Base-by-base conservation (phyloP, 2,888 invertebrate species). In the Amiota mariae region DNA sequence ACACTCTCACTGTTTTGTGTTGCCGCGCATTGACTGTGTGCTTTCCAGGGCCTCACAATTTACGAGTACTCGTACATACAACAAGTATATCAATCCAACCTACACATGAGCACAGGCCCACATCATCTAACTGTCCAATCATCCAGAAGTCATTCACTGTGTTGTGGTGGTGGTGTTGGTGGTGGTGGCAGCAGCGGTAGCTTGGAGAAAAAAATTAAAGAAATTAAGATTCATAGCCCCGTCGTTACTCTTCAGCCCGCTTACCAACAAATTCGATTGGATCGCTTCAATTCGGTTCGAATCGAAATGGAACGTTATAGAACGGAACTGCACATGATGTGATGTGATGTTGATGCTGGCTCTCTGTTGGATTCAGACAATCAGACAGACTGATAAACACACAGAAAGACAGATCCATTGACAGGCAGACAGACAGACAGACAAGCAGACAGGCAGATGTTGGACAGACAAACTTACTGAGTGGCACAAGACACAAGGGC, bases 401-500 rank as follows among this genome's bases (percentile, higher is more conserved):
- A 57, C 57, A 15, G n/a, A 18, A 10, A 9, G 59, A 8, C 20
- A 15, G 15, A 59, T 24, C 24, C 8, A 8, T 2, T 24, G 20
- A 20, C 18, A 9, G 24, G 11, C 18, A 15, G 20, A 20, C 59
- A 15, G 57, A 57, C 57, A 15, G 57, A 13, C 4, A 6, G 15
- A 18, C 18, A 8, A 18, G 10, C 15, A 15, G 15, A 15, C 57
- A 15, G 57, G 15, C 57, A 15, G 59, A 18, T 18, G 12, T 36
- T 36, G 36, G 54, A 12, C 13, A 57, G n/a, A 6, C 57, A 57
- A 9, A 59, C 59, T 20, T 18, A 59, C 59, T 59, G 51, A 51
- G 54, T 68, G 67, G 67, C 67, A 68, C 67, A 68, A 75, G 80
- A 76, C 77, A 87, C 88, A 88, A 88, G 86, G 87, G 81, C 82